Base-by-base conservation (phyloP, 23 tunicate genomes). In the Trididemnum miniatum region DNA sequence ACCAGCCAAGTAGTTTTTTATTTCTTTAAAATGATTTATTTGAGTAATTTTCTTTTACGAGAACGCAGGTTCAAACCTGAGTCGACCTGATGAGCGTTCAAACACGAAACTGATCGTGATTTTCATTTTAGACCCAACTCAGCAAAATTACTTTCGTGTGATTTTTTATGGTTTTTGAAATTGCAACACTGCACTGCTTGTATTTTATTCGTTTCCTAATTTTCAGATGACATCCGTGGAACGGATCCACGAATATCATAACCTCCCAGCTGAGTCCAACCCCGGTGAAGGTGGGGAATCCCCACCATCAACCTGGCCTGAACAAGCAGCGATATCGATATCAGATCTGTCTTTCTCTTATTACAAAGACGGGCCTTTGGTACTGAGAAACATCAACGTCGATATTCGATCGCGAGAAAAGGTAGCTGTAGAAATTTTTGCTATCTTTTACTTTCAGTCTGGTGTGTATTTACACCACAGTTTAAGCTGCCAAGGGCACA, bases 161-260 rank as follows among this genome's bases (percentile, higher is more conserved):
- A n/a, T n/a, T n/a, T n/a, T n/a, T n/a, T n/a, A n/a, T n/a, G n/a
- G n/a, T n/a, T n/a, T n/a, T n/a, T n/a, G n/a, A n/a, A n/a, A n/a
- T n/a, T n/a, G n/a, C n/a, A n/a, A n/a, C n/a, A n/a, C n/a, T n/a
- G n/a, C n/a, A n/a, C n/a, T n/a, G n/a, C n/a, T n/a, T n/a, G n/a
- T n/a, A n/a, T n/a, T n/a, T n/a, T n/a, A n/a, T n/a, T n/a, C n/a
- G n/a, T n/a, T n/a, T n/a, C n/a, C n/a, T n/a, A 15, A 7, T 44
- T 51, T 78, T 1, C 57, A 91, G 98, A 93, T 93, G 98, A 93
- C 98, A 1, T 93, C 98, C 30, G 98, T 93, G 34, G 98, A 93
- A 84, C 63, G 98, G 59, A 78, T 93, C 20, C 89, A 88, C 25
- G 89, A 88, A 67, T 93, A 93, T 65, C 85, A 81, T 73, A 65